Percentiles rank a stretch among this genome's conserved stretches.
phyloP scores from a whole-genome alignment of 2,888 invertebrate species.

The Orthosia cruda region DNA sequence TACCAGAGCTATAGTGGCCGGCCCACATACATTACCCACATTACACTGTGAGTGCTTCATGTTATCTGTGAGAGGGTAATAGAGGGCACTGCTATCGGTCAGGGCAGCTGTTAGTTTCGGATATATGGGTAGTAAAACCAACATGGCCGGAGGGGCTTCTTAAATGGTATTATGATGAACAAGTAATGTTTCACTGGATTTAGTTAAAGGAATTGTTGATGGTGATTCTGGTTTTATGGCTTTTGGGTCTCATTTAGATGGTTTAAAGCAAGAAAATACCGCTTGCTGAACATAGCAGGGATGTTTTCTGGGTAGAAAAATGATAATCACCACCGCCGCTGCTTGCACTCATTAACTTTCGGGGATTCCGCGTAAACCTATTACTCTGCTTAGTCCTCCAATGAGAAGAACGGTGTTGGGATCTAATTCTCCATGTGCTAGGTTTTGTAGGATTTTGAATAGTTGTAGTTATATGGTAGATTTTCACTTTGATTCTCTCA shows the following conservation, averaged over 20 bases:
- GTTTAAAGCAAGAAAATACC: too few species aligned
- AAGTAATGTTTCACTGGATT: conserved; percentile 27
- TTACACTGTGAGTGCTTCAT: conserved; percentile 66
- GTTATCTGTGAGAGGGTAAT: conserved; percentile 69
- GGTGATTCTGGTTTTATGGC: conserved; percentile 9
- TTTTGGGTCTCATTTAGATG: not conserved
- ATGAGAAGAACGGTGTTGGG: too few species aligned
- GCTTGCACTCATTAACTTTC: too few species aligned
- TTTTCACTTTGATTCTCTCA: too few species aligned
- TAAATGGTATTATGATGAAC: conserved; percentile 50
- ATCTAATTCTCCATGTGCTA: too few species aligned
- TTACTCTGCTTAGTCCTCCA: too few species aligned
- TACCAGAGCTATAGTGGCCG: conserved; percentile 41
- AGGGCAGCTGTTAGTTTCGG: conserved; percentile 64
- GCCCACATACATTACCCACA: conserved; percentile 66
- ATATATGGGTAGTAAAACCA: conserved; percentile 57
- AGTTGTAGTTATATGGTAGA: too few species aligned
- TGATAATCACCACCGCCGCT: too few species aligned
- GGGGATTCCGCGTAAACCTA: too few species aligned
- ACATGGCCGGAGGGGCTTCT: conserved; percentile 41
- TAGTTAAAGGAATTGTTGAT: conserved; percentile 12
- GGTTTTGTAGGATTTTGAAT: too few species aligned
- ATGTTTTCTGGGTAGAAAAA: too few species aligned
- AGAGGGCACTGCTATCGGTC: conserved; percentile 68
- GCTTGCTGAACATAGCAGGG: too few species aligned